A percentile compares a stretch with the other conserved stretches of the same genome.
These are phyloP conservation scores for Caerostris darwini DNA, from an alignment of 1,140 invertebrate genomes.

Conservation along the genomic window DNA sequence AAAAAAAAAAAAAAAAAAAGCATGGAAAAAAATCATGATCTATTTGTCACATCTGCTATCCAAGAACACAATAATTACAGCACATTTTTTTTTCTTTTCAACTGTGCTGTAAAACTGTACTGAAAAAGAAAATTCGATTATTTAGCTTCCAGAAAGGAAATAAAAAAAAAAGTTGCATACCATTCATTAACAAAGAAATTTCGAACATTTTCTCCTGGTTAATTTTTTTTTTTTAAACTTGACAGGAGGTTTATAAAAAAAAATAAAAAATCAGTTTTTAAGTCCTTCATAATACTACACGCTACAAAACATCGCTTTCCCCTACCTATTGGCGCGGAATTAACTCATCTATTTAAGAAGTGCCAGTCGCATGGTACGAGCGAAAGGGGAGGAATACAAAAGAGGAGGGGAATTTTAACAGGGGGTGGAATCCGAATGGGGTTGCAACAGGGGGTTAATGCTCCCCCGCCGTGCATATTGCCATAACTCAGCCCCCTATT, in stretches of 20 bases:
- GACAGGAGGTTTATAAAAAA: neutral
- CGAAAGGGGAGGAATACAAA: conserved; percentile 13
- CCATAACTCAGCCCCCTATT: conserved; percentile 75
- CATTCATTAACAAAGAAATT: conserved; percentile 70
- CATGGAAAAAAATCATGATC: neutral
- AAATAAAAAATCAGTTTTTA: conserved; percentile 50
- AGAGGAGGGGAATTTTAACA: conserved; percentile 31
- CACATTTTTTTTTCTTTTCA: neutral
- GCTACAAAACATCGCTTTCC: conserved; percentile 62
- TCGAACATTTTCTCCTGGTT: conserved; percentile 26
- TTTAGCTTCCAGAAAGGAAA: conserved; percentile 10
- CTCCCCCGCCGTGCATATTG: conserved; percentile 70
- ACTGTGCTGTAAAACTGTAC: neutral
- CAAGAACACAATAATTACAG: conserved; percentile 45
- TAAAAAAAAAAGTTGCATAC: conserved; percentile 11
- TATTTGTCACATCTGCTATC: conserved; percentile 41
- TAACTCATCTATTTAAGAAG: conserved; percentile 75
- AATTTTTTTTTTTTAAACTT: conserved; percentile 1
- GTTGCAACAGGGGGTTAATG: conserved; percentile 45
- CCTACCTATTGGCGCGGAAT: conserved; percentile 57
- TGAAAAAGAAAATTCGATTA: neutral
- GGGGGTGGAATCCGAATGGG: conserved; percentile 15
- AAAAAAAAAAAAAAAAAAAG: neutral
- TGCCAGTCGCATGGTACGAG: conserved; percentile 67
- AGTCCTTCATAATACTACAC: conserved; percentile 52